Base-by-base conservation (phyloP, 2,888 invertebrate species). In the Lithophane socia region DNA sequence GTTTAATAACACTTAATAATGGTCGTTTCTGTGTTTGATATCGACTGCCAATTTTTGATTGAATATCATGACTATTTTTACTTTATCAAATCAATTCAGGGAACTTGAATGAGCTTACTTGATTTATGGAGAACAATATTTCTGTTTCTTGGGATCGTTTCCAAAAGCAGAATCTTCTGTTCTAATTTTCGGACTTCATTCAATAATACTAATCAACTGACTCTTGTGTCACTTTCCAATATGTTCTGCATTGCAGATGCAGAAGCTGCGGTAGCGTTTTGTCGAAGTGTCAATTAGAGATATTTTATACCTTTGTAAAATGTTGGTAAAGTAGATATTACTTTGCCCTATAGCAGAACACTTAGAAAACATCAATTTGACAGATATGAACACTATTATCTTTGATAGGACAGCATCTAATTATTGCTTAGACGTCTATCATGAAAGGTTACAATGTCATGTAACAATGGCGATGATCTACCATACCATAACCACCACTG, bases 1-100 rank as follows among this genome's bases (percentile, higher is more conserved):
- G 77, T 80, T 85, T 80, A 77, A 81, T 84, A 84, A 75, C 63
- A 74, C 29, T 71, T 77, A 64, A 79, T 83, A 74, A 69, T 66
- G 37, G 75, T 61, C 54, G 58, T 78, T 79, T 74, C 75, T 73
- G 18, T 75, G 49, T 75, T 72, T 79, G 70, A 69, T 73, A 73
- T 72, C 56, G n/a, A 49, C n/a, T 58, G 42, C 2, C 12, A 66
- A 70, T 74, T 68, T 47, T 52, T 37, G 0, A 78, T 70, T 68
- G 16, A 37, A 52, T 16, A 18, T 65, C 18, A 44, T 60, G 37
- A 21, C 21, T 18, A 24, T 58, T 18, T 47, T 44, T n/a, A 63
- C 7, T 5, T 58, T 47, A n/a, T 54, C n/a, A 42, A 66, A 52
- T 56, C 1, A 29, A 49, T 58, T 58, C 13, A n/a, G 9, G 37